phyloP scores from a whole-genome alignment of 2,113 vertebrate species.

The Lota lota region DNA sequence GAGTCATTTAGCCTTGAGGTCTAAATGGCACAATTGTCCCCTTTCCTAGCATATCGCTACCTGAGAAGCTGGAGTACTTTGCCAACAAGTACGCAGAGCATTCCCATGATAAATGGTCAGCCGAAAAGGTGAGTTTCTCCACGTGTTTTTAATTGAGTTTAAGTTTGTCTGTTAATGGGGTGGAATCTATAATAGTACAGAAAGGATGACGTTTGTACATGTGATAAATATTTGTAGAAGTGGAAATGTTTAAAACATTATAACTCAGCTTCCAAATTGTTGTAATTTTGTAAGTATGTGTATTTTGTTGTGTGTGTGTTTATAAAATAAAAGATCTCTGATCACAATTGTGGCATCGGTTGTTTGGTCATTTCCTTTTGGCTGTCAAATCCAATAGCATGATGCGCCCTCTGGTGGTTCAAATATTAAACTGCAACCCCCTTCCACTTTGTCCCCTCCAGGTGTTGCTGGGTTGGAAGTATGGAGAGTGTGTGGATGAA shows the following conservation, averaged over 20 bases:
- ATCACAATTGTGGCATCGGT: too few species aligned
- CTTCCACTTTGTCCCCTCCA: not conserved
- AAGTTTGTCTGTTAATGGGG: not conserved
- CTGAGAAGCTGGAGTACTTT: slow-evolving; percentile 92
- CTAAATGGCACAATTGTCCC: slow-evolving; percentile 3
- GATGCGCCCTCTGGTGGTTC: slow-evolving; percentile 5
- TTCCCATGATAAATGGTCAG: slow-evolving; percentile 94
- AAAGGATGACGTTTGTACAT: too few species aligned
- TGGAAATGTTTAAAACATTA: too few species aligned
- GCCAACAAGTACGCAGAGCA: slow-evolving; percentile 94
- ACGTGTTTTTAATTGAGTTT: not conserved
- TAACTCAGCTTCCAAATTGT: not conserved
- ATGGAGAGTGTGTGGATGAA: slow-evolving; percentile 87
- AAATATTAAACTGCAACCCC: not conserved
- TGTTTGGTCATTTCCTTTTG: not conserved
- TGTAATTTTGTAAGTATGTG: too few species aligned
- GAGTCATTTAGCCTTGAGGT: too few species aligned
- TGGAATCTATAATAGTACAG: too few species aligned
- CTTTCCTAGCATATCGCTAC: slow-evolving; percentile 83
- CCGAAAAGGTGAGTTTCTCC: slow-evolving; percentile 85
- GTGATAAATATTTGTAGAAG: too few species aligned
- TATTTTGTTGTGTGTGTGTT: too few species aligned
- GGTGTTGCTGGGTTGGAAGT: slow-evolving; percentile 91
- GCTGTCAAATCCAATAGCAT: slow-evolving; percentile 5
- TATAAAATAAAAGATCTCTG: too few species aligned